Percentiles rank a stretch among this genome's conserved stretches.
These are phyloP conservation scores for Cataglyphis albicans DNA, from an alignment of 2,888 invertebrate genomes.

Conservation along the genomic window DNA sequence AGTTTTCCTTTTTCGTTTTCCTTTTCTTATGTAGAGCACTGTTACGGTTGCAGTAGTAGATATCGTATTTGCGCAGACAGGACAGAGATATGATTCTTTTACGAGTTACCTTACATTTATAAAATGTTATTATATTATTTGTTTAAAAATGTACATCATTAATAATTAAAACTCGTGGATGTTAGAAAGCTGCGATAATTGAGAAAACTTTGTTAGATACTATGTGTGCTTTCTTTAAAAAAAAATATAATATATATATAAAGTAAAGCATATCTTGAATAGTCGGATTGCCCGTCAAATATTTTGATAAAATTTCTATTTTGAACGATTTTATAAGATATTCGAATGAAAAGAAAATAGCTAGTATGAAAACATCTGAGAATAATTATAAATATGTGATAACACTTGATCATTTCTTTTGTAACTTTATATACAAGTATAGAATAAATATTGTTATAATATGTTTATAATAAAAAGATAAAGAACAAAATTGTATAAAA, in stretches of 20 bases:
- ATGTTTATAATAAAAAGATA: neutral
- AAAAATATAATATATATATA: neutral
- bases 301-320: neutral
- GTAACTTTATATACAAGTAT: neutral
- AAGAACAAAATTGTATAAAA: neutral
- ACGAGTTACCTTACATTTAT: neutral
- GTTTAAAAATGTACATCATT: neutral
- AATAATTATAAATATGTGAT: neutral
- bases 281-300: neutral
- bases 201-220: neutral
- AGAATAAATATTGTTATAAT: neutral
- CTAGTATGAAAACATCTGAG: neutral
- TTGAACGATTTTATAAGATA: neutral
- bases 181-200: neutral
- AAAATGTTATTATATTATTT: neutral
- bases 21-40: neutral
- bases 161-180: neutral
- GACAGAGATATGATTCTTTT: neutral
- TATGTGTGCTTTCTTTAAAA: neutral
- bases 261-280: neutral
- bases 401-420: neutral
- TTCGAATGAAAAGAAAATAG: neutral
- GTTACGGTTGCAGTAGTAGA: constrained; percentile 12
- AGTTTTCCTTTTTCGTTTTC: neutral
- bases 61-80: neutral